Percentiles rank a stretch among this genome's conserved stretches.
phyloP scores from a whole-genome alignment of 2,888 invertebrate species.

The Hypselothyrea guttata region DNA sequence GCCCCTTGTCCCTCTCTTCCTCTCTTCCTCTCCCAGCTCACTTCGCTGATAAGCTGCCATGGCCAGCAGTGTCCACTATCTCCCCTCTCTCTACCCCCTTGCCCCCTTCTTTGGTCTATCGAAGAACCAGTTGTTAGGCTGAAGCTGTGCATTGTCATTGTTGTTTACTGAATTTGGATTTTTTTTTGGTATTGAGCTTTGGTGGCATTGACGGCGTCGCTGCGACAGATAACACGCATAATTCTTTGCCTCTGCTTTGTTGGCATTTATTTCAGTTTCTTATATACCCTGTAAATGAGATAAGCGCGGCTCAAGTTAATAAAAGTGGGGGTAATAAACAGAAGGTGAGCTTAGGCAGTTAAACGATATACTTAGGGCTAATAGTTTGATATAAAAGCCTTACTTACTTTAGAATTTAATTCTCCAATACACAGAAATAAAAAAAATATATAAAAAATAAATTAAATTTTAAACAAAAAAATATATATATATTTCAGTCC shows the following conservation, averaged over 20 bases:
- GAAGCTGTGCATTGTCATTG: slow-evolving; percentile 37
- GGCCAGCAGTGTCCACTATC: too few relatives aligned
- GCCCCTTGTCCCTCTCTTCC: background rate
- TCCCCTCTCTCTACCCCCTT: background rate
- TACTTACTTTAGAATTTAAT: too few relatives aligned
- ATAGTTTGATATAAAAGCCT: too few relatives aligned
- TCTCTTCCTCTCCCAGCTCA: too few relatives aligned
- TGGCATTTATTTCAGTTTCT: slow-evolving; percentile 48
- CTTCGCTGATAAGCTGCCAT: background rate
- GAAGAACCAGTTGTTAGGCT: slow-evolving; percentile 38
- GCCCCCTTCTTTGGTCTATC: background rate
- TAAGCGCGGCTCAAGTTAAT: background rate
- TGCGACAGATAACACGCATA: slow-evolving; percentile 47
- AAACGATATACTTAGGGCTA: too few relatives aligned
- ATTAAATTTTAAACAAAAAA: too few relatives aligned
- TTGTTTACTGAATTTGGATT: slow-evolving; percentile 17
- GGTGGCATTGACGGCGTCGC: slow-evolving; percentile 24
- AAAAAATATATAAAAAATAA: too few relatives aligned
- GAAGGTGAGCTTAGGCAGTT: background rate
- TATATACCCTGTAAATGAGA: slow-evolving; percentile 16
- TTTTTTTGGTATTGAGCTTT: slow-evolving; percentile 29
- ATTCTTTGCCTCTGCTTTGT: slow-evolving; percentile 49
- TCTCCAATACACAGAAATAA: too few relatives aligned
- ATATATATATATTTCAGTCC: too few relatives aligned
- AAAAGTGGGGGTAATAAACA: background rate